phyloP scores from a whole-genome alignment of 2,797 vertebrate genomes.

The Poecilia picta region DNA sequence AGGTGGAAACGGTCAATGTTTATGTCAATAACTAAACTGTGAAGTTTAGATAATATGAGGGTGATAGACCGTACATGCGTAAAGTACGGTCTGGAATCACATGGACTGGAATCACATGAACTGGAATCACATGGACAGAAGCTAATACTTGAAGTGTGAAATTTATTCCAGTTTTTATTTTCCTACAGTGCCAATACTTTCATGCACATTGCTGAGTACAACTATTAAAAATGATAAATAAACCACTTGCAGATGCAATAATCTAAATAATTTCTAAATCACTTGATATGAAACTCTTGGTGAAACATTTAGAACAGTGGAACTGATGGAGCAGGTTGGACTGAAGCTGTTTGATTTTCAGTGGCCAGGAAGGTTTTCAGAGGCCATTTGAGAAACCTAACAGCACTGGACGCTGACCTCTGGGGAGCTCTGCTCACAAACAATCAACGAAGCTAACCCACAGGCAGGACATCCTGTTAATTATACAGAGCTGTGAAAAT shows the following conservation, averaged over 20 bases:
- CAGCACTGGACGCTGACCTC: too few relatives aligned
- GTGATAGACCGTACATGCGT: too few relatives aligned
- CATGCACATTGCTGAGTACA: not conserved
- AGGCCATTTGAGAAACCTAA: too few relatives aligned
- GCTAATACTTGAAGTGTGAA: not conserved
- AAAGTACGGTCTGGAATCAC: too few relatives aligned
- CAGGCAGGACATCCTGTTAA: too few relatives aligned
- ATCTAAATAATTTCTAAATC: not conserved
- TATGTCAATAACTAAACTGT: not conserved
- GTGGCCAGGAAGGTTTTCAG: too few relatives aligned
- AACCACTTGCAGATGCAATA: not conserved
- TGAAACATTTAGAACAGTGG: not conserved
- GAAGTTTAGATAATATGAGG: not conserved
- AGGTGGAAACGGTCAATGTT: not conserved
- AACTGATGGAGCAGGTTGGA: not conserved
- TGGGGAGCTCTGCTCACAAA: too few relatives aligned
- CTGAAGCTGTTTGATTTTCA: too few relatives aligned
- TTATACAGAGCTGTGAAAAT: too few relatives aligned
- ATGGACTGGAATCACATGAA: too few relatives aligned
- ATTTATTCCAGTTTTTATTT: not conserved
- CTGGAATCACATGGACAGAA: not conserved
- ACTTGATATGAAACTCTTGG: not conserved
- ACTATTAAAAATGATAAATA: not conserved
- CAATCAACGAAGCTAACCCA: too few relatives aligned
- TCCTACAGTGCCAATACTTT: not conserved